Percentiles rank a stretch among this genome's conserved stretches.
Conservation (phyloP, 2,888 invertebrate species). For the Masnerella sp. region DNA sequence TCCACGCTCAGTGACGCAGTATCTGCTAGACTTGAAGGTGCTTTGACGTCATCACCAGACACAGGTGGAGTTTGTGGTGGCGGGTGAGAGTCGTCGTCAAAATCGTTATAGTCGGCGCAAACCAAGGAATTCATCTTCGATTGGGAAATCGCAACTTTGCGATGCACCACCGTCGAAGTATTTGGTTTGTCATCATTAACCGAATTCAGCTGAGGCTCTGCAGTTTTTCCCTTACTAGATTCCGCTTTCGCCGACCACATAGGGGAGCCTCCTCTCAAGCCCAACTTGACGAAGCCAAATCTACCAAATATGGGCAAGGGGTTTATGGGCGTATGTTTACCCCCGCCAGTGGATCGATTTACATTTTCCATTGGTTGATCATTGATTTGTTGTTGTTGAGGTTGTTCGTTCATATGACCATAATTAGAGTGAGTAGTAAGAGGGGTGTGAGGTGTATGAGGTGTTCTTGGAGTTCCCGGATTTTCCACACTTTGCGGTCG, state of each 20-base stretch:
- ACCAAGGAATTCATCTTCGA: slow-evolving; percentile 79
- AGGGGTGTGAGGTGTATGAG: slow-evolving; percentile 77
- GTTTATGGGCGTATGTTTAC: slow-evolving; percentile 80
- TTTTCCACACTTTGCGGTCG: slow-evolving; percentile 81
- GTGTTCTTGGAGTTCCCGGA: slow-evolving; percentile 79
- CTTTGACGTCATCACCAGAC: slow-evolving; percentile 60
- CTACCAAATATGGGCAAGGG: slow-evolving; percentile 81
- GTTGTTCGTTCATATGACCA: slow-evolving; percentile 79
- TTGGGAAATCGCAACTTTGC: slow-evolving; percentile 71
- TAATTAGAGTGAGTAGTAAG: slow-evolving; percentile 68
- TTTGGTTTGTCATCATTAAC: slow-evolving; percentile 78
- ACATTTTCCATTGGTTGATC: slow-evolving; percentile 70
- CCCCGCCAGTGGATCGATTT: slow-evolving; percentile 78
- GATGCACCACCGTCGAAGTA: slow-evolving; percentile 74
- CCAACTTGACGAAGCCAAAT: slow-evolving; percentile 82
- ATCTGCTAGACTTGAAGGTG: slow-evolving; percentile 64
- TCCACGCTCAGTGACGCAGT: slow-evolving; percentile 66
- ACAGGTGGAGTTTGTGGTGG: slow-evolving; percentile 80
- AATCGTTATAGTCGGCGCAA: slow-evolving; percentile 81
- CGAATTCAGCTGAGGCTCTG: slow-evolving; percentile 75
- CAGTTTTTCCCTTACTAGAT: slow-evolving; percentile 74
- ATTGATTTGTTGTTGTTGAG: slow-evolving; percentile 79
- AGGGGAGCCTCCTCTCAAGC: slow-evolving; percentile 83
- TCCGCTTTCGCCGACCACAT: slow-evolving; percentile 81
- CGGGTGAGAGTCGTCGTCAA: slow-evolving; percentile 81